Percentiles rank a stretch among this genome's conserved stretches.
Evolutionary conservation across 2,888 invertebrate genomes (phyloP).

Genomic region (Andrena marginata): DNA sequence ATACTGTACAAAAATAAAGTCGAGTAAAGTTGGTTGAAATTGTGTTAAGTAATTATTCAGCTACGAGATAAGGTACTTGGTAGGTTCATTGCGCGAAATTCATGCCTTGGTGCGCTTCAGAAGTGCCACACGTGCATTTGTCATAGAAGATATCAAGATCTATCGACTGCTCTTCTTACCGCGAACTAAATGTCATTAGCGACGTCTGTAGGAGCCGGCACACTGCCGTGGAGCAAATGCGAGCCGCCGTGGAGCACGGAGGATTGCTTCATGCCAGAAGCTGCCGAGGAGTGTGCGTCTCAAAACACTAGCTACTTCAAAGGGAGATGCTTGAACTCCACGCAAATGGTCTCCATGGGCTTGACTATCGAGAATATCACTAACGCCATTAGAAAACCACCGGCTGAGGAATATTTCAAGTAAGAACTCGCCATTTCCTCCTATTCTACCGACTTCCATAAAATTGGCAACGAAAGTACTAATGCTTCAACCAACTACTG

Average conservation of each 20-base stretch:
- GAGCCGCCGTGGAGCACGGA: constrained; percentile 90
- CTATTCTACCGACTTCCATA: background rate
- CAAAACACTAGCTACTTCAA: constrained; percentile 89
- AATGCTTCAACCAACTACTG: background rate
- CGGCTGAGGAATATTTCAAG: constrained; percentile 92
- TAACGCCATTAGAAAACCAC: constrained; percentile 88
- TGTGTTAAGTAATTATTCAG: too few species aligned
- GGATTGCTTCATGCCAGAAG: constrained; percentile 90
- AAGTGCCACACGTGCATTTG: too few species aligned
- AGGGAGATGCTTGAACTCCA: constrained; percentile 88
- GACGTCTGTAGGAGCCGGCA: constrained; percentile 66
- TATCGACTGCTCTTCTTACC: background rate
- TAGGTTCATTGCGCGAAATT: too few species aligned
- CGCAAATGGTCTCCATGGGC: constrained; percentile 85
- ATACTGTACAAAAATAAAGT: too few species aligned
- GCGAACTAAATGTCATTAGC: constrained; percentile 13
- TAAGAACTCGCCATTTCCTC: constrained; percentile 80
- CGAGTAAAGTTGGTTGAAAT: too few species aligned
- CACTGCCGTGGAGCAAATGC: constrained; percentile 90
- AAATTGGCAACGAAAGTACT: background rate
- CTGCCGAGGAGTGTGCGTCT: constrained; percentile 87
- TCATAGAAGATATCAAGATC: too few species aligned
- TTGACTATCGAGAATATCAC: constrained; percentile 85
- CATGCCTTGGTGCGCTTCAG: too few species aligned
- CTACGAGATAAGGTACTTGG: too few species aligned